phyloP scores from a whole-genome alignment of 2,113 vertebrate species.

The Nycticryphes semicollaris region DNA sequence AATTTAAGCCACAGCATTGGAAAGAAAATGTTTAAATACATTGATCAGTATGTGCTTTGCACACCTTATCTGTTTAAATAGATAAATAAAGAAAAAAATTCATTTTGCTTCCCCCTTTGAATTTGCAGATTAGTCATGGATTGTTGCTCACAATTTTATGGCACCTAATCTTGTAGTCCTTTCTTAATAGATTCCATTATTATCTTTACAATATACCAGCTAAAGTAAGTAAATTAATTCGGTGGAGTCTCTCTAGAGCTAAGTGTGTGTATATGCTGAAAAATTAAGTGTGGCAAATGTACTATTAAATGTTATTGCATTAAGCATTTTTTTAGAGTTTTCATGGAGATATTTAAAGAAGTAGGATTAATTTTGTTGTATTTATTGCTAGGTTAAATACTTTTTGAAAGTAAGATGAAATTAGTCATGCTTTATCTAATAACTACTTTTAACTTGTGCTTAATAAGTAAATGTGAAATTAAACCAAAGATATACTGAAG shows the following conservation, averaged over 20 bases:
- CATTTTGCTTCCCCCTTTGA: not conserved
- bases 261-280: not conserved
- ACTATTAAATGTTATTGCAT: not conserved
- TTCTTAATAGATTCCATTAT: slow-evolving; percentile 43
- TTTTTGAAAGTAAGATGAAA: slow-evolving; percentile 1
- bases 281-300: slow-evolving; percentile 5
- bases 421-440: not conserved
- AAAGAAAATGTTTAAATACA: not conserved
- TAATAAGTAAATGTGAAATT: not conserved
- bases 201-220: slow-evolving; percentile 11
- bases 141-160: slow-evolving; percentile 38
- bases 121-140: slow-evolving; percentile 35
- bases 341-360: not conserved
- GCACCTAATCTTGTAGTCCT: not conserved
- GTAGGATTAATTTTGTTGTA: slow-evolving; percentile 4
- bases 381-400: not conserved
- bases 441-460: not conserved
- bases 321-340: not conserved
- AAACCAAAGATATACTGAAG: not conserved
- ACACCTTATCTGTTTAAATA: not conserved
- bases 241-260: not conserved
- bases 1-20: not conserved
- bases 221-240: slow-evolving; percentile 49
- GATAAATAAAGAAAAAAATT: not conserved
- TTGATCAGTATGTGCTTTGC: not conserved